Percentiles rank a stretch among this genome's conserved stretches.
phyloP scores from a whole-genome alignment of 2,888 invertebrate genomes.

The Glaucopsyche alexis region DNA sequence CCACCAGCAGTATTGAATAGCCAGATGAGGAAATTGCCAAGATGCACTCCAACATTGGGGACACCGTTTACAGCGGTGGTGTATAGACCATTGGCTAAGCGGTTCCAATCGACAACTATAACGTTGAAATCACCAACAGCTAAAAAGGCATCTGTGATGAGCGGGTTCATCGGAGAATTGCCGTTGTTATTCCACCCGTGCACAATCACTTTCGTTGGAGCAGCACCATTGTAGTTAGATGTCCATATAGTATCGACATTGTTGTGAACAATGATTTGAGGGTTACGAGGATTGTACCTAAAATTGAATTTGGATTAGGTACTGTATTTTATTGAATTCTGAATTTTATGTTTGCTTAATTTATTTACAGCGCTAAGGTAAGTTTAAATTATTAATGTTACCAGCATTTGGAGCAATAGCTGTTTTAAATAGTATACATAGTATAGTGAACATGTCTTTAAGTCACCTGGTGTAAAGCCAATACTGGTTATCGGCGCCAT shows the following conservation, averaged over 20 bases:
- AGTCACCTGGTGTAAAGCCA: slow-evolving; percentile 55
- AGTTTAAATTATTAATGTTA: too few relatives aligned
- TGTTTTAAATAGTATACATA: too few relatives aligned
- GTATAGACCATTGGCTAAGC: slow-evolving; percentile 49
- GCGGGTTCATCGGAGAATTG: slow-evolving; percentile 44
- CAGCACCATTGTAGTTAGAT: slow-evolving; percentile 48
- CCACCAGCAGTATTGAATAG: slow-evolving; percentile 56
- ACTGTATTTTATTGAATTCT: too few relatives aligned
- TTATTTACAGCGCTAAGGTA: too few relatives aligned
- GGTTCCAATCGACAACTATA: slow-evolving; percentile 60
- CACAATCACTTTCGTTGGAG: slow-evolving; percentile 48
- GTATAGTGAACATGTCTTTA: too few relatives aligned
- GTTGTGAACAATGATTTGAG: slow-evolving; percentile 46
- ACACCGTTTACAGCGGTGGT: slow-evolving; percentile 49
- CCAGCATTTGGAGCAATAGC: too few relatives aligned
- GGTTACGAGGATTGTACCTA: slow-evolving; percentile 47
- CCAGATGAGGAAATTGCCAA: slow-evolving; percentile 60
- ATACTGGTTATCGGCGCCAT: slow-evolving; percentile 60
- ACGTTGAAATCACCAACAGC: slow-evolving; percentile 49
- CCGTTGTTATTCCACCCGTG: slow-evolving; percentile 55
- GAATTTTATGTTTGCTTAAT: too few relatives aligned
- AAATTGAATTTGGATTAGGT: neutral
- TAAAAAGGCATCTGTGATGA: slow-evolving; percentile 50
- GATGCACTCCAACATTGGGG: slow-evolving; percentile 52
- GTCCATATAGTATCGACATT: slow-evolving; percentile 47